Evolutionary conservation across 2,113 vertebrate genomes (phyloP), one percentile per base, ranked within the genome.

Genomic region (Sturnus vulgaris): DNA sequence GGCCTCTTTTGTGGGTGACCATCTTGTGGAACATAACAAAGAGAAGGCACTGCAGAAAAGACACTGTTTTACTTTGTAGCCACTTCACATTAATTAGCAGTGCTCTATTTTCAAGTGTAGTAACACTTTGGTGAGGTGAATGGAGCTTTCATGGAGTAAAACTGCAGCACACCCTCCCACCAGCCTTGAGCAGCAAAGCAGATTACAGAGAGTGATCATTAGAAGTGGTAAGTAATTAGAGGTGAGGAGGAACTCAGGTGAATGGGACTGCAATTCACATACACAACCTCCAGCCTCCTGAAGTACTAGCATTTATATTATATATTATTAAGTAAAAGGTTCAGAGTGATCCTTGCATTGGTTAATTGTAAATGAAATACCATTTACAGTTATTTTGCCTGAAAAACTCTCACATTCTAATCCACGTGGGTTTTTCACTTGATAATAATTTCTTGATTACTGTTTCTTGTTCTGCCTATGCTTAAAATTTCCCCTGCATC

Each of bases 291-390:
- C 20, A 47, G 2, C 14, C 4, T 44, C 7, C 10, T 53, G 28
- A 77, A 83, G 13, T n/a, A 28, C 12, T 39, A 33, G 19, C 14
- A 44, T 46, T 82, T 82, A 22, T 86, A 4, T 40, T 28, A 11
- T 19, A 7, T 11, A 3, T 86, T 68, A 35, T 60, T 73, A 55
- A 84, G 39, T 66, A 65, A 33, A 40, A 65, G 22, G 3, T 47
- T 23, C 8, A 44, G 15, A 66, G 22, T 49, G 31, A 52, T 76
- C 27, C 6, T 64, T 0, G 0, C 40, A 18, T 25, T 52, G 8
- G 9, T 49, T n/a, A 76, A 64, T 37, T 40, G 23, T 40, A 40
- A 80, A 75, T 64, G 7, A 64, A 60, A 65, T 82, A 53, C 19
- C 1, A 6, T 61, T 68, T 56, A 71, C 1, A 0, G 16, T 60